Percentiles rank a stretch among this genome's conserved stretches.
phyloP scores from a whole-genome alignment of 2,113 vertebrate genomes.

The Pluvialis apricaria region DNA sequence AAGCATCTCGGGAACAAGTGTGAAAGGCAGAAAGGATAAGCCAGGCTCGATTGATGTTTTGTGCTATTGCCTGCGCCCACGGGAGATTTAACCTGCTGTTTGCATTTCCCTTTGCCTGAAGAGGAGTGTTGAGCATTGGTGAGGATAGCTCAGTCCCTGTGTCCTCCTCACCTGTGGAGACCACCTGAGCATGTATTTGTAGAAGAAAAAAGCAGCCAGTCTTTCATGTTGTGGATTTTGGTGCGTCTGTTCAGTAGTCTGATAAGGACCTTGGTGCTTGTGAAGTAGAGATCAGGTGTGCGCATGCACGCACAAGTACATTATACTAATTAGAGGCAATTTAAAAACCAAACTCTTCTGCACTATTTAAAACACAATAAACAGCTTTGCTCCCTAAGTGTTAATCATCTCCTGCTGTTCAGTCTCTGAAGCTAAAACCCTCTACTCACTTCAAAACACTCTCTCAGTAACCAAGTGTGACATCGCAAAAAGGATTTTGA shows the following conservation, averaged over 20 bases:
- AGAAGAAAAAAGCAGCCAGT: neutral
- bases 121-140: neutral
- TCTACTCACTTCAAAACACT: slow-evolving; percentile 61
- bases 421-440: slow-evolving; percentile 60
- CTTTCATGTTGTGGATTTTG: neutral
- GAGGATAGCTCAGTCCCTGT: neutral
- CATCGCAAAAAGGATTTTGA: slow-evolving; percentile 55
- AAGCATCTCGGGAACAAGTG: neutral
- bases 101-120: neutral
- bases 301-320: neutral
- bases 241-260: neutral
- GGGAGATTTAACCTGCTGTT: neutral
- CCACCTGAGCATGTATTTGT: neutral
- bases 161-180: neutral
- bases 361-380: slow-evolving; percentile 70
- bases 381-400: slow-evolving; percentile 64
- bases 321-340: slow-evolving; percentile 64
- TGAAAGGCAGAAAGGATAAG: neutral
- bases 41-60: neutral
- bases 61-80: neutral
- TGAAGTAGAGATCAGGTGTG: slow-evolving; percentile 47
- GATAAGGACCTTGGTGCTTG: neutral
- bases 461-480: slow-evolving; percentile 59
- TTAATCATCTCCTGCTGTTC: slow-evolving; percentile 69
- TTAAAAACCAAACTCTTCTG: slow-evolving; percentile 59